These are phyloP conservation scores for Noctua janthe DNA, from an alignment of 2,888 invertebrate species.

Conservation along the genomic window DNA sequence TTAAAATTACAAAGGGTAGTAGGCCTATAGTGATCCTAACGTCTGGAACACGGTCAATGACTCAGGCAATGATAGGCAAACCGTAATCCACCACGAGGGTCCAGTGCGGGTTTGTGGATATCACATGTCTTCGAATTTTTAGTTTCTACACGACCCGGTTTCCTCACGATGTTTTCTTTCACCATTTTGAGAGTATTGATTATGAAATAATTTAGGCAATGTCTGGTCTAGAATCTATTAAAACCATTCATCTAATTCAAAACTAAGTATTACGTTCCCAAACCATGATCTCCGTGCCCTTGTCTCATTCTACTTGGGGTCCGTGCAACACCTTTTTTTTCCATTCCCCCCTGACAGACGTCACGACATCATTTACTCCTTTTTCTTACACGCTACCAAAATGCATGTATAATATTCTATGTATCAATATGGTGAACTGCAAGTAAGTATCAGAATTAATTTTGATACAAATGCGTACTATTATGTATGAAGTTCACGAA, in stretches of 20 bases:
- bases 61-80: not conserved
- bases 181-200: no score
- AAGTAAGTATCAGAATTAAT: slow-evolving; percentile 10
- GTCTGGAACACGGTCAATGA: no score
- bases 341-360: not conserved
- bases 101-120: not conserved
- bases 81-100: not conserved
- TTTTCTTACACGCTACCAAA: not conserved
- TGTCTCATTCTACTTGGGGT: not conserved
- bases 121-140: not conserved
- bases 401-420: not conserved
- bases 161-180: not conserved
- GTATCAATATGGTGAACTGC: not conserved
- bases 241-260: not conserved
- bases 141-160: not conserved
- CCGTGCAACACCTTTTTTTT: not conserved
- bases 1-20: not conserved
- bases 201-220: not conserved
- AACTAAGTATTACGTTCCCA: not conserved
- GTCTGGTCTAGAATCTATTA: not conserved
- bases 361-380: not conserved
- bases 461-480: slow-evolving; percentile 12
- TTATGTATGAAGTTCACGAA: slow-evolving; percentile 4
- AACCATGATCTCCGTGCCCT: not conserved
- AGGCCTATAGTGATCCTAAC: no score